Conservation (phyloP, 1,140 invertebrate species). For the Potamilus streckersoni region DNA sequence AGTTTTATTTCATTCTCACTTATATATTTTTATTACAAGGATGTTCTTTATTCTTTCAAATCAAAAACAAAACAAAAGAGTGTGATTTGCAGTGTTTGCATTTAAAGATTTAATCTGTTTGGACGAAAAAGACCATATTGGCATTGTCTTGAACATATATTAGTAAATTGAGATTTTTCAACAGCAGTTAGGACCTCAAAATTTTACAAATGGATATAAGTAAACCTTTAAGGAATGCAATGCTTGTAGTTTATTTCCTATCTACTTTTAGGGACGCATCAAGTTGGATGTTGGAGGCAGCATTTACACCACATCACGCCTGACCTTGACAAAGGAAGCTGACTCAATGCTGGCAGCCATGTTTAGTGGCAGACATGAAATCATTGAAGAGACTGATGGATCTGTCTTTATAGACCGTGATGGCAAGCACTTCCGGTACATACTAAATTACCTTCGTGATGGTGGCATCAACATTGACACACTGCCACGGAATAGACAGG, state of each 20-base stretch:
- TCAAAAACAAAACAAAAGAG: no score
- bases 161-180: no score
- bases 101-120: no score
- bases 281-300: slow-evolving; percentile 63
- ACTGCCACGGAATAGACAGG: slow-evolving; percentile 27
- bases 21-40: no score
- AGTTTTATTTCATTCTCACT: no score
- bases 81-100: no score
- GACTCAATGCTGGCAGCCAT: slow-evolving; percentile 65
- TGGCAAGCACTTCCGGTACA: slow-evolving; percentile 61
- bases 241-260: background rate
- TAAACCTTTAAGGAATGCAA: no score
- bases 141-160: no score
- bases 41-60: no score
- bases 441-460: slow-evolving; percentile 47
- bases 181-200: no score
- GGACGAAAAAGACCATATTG: no score
- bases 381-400: slow-evolving; percentile 56
- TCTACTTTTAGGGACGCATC: slow-evolving; percentile 43
- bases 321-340: slow-evolving; percentile 54
- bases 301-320: slow-evolving; percentile 57
- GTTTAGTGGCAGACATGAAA: slow-evolving; percentile 62
- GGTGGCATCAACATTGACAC: slow-evolving; percentile 31
- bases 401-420: slow-evolving; percentile 63
- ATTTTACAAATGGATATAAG: no score